phyloP scores from a whole-genome alignment of 1,140 invertebrate genomes.

The Agrypnia vestita region DNA sequence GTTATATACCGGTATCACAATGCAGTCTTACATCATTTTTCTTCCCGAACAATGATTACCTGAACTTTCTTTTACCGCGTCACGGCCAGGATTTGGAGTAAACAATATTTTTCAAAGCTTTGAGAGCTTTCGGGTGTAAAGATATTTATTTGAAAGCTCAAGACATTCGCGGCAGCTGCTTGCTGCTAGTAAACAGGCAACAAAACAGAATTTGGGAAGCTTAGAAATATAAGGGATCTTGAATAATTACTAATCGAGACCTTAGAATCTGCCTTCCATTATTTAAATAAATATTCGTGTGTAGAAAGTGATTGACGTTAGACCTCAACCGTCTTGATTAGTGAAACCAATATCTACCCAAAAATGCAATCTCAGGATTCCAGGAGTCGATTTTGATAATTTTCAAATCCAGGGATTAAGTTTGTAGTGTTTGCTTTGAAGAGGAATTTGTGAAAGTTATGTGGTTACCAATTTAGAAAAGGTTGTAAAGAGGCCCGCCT shows the following conservation, averaged over 20 bases:
- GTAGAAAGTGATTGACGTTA: no score
- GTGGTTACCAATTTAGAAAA: no score
- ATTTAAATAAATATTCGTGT: no score
- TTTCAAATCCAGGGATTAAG: no score
- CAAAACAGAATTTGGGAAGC: constrained; percentile 10
- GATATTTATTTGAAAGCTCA: constrained; percentile 15
- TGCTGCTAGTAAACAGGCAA: constrained; percentile 1
- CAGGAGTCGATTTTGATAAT: no score
- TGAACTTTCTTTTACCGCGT: constrained; percentile 26
- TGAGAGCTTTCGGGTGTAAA: not conserved
- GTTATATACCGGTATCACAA: no score
- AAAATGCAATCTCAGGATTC: no score
- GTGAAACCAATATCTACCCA: no score
- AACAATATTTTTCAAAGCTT: constrained; percentile 20
- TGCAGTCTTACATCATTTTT: constrained; percentile 1
- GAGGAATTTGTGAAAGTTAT: no score
- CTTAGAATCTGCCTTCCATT: not conserved
- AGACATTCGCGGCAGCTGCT: constrained; percentile 20
- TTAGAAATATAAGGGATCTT: constrained; percentile 28
- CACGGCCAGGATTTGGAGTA: constrained; percentile 18
- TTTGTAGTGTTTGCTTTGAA: no score
- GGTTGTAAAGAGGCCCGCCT: no score
- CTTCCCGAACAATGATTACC: constrained; percentile 1
- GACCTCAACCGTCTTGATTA: no score
- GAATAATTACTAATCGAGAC: not conserved